Conservation (phyloP, 2,113 vertebrate genomes). For the Eulemur macaco region DNA sequence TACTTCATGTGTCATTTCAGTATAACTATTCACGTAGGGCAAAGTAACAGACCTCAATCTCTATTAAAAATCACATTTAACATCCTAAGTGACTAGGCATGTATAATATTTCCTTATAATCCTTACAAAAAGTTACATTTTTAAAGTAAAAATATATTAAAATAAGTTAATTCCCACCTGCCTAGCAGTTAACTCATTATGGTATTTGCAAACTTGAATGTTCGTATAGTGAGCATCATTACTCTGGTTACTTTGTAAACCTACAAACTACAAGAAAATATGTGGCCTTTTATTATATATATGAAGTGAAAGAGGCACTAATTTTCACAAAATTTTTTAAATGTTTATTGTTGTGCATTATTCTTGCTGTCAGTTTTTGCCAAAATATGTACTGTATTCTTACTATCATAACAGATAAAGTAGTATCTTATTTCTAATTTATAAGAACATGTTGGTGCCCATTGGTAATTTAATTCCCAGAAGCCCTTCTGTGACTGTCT, state of each 20-base stretch:
- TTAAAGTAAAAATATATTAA: background rate
- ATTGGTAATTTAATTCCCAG: background rate
- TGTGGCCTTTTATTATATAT: background rate
- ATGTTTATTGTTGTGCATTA: background rate
- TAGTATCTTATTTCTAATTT: background rate
- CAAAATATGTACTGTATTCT: background rate
- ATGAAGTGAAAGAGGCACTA: background rate
- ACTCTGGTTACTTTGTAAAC: background rate
- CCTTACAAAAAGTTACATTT: background rate
- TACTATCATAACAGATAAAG: background rate
- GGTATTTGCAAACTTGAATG: background rate
- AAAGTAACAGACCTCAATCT: background rate
- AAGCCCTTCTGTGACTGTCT: background rate
- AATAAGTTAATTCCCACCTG: background rate
- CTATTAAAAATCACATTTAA: constrained; percentile 24
- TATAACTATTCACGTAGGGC: background rate
- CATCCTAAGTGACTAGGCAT: background rate
- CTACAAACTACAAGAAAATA: background rate
- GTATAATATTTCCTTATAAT: background rate
- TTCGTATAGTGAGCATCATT: background rate
- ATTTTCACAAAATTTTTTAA: constrained; percentile 5
- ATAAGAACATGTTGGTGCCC: background rate
- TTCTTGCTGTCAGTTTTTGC: background rate
- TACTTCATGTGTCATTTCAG: background rate
- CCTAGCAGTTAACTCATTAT: background rate